Base-by-base conservation (phyloP, 2,888 invertebrate species). In the Eupithecia inturbata region DNA sequence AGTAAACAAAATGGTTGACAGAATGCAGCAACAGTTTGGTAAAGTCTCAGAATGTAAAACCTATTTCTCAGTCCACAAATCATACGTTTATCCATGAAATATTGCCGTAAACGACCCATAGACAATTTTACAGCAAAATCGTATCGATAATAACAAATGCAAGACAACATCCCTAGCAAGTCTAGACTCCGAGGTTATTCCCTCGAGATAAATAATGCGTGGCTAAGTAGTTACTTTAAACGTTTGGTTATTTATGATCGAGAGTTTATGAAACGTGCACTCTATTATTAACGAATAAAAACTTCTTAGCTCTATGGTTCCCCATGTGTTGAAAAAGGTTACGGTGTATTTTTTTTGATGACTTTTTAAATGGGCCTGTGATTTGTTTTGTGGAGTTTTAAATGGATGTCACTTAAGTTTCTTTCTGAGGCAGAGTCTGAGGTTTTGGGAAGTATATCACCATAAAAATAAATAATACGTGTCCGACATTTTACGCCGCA, bases 171-270 rank as follows among this genome's bases (percentile, higher is more conserved):
- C 26, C 33, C 63, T 64, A 67, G 49, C 67, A 63, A 75, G 79
- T 78, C 79, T 79, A 79, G 79, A 79, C 79, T 69, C 74, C 66
- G 71, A 77, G 75, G 75, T 39, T 74, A 69, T 63, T 75, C 78
- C 78, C 79, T 66, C 60, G 79, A 70, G 77, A 78, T 73, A 77
- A 71, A 73, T 75, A 79, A 75, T 78, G 78, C 78, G 79, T 77
- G 57, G 63, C 71, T 71, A 72, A 73, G 77, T 78, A 72, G 67
- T 71, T 71, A 49, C 75, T 74, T 70, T 72, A 67, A 75, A 68
- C 63, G 60, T 28, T 73, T 31, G 39, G 36, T 74, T 60, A 74
- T 68, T 74, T 74, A 74, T 74, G 64, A 31, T 12, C 41, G 22
- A 26, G 66, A 66, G 39, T 69, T 68, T 64, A 64, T 41, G 57